Base-by-base conservation (phyloP, 64 coral and sea anemone genomes). In the Montipora sp. region DNA sequence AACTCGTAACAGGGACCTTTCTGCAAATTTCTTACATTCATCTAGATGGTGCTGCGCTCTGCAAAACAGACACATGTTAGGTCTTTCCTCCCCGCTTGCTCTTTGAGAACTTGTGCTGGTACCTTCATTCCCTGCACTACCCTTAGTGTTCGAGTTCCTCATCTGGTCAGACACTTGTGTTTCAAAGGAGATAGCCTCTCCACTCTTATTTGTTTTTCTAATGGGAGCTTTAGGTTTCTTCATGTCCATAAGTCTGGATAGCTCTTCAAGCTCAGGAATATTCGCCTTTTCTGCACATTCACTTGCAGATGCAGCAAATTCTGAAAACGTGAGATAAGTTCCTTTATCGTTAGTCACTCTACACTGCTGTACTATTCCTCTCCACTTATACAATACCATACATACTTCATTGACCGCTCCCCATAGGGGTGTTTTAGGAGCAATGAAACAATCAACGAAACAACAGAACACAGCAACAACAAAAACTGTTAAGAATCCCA, bases 21-120 rank as follows among this genome's bases (percentile, higher is more conserved):
- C 90, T 59, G 47, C 57, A 72, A 91, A 91, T 12, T 70, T 83
- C 59, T 84, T 92, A 84, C 80, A 92, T 15, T 83, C 43, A 22
- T 92, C 69, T 4, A 84, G 80, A 3, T 74, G 72, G 76, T 92
- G 90, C 2, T 47, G 15, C 18, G 77, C 47, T 57, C 23, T 75
- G 75, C 80, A 91, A 58, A 82, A 91, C 80, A 82, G n/a, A 2
- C 77, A 51, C 1, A 18, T 7, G 9, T 47, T 48, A 21, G 19
- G 7, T 2, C 66, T 22, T 60, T 51, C 71, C 43, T 77, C 69
- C 27, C 18, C 15, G 22, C 50, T 12, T 36, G 53, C 7, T 23
- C 23, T 23, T 0, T 23, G 23, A 23, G 23, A 23, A 23, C 23
- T 23, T 23, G 23, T 23, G 23, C 23, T 23, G 23, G 23, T 23